Evolutionary conservation across 2,797 vertebrate species (phyloP).

Genomic region (Simalia tracyae): DNA sequence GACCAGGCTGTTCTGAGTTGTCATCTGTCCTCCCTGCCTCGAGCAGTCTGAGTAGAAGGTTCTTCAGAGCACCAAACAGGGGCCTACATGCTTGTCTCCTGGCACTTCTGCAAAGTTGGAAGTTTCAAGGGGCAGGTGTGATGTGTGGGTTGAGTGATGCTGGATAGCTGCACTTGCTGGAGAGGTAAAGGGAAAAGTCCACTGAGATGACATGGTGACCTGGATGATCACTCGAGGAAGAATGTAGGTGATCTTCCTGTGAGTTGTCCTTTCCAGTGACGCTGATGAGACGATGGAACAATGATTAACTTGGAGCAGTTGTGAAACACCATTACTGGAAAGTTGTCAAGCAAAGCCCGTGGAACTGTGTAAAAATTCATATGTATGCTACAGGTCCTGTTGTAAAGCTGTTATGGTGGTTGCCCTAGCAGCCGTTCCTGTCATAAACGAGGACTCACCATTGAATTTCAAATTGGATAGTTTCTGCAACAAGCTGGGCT

Average conservation of each 20-base stretch:
- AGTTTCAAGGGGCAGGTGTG: constrained; percentile 29
- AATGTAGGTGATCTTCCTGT: constrained; percentile 40
- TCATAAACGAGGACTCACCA: neutral
- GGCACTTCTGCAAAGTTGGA: constrained; percentile 21
- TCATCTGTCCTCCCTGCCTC: neutral
- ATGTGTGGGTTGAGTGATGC: constrained; percentile 20
- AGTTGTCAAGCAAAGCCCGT: constrained; percentile 44
- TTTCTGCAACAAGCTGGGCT: neutral
- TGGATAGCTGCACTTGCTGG: constrained; percentile 9
- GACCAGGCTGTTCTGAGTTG: neutral
- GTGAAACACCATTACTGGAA: constrained; percentile 65
- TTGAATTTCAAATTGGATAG: neutral
- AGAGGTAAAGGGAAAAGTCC: constrained; percentile 29
- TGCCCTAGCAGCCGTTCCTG: neutral
- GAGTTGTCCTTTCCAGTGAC: constrained; percentile 46
- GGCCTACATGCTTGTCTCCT: neutral
- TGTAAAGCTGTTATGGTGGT: neutral
- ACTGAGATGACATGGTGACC: constrained; percentile 32
- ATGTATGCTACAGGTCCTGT: neutral
- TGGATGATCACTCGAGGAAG: constrained; percentile 31
- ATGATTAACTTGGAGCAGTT: constrained; percentile 43
- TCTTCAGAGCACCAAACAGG: neutral
- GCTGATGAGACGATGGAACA: constrained; percentile 50
- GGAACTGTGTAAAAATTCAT: constrained; percentile 41
- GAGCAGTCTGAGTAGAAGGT: neutral